Percentiles rank a stretch among this genome's conserved stretches.
These are phyloP conservation scores for Myioborus melanocephalus DNA, from an alignment of 2,797 vertebrate genomes.

Conservation along the genomic window DNA sequence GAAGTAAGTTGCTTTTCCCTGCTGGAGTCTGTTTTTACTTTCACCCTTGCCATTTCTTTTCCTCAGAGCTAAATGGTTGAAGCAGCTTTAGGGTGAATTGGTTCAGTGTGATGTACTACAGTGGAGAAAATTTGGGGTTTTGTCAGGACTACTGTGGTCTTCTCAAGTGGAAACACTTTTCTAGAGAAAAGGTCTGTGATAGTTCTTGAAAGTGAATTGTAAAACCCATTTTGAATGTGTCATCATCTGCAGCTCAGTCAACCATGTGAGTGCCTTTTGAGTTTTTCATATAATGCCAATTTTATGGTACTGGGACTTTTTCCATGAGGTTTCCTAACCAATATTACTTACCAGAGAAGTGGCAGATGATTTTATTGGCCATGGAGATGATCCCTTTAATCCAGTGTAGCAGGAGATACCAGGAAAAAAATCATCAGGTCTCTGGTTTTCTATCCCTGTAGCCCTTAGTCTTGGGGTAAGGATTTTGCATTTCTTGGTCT, in stretches of 20 bases:
- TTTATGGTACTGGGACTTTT: background rate
- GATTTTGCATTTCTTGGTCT: background rate
- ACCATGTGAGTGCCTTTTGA: conserved; percentile 46
- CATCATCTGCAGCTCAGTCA: background rate
- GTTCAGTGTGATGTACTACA: background rate
- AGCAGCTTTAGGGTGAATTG: background rate
- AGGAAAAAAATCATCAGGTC: background rate
- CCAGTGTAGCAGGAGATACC: background rate
- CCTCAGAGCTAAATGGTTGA: background rate
- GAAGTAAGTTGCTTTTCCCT: background rate
- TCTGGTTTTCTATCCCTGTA: background rate
- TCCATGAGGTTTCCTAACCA: background rate
- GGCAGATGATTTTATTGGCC: background rate
- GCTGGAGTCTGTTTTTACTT: background rate
- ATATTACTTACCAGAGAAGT: background rate
- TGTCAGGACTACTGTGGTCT: background rate
- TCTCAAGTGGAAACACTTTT: background rate
- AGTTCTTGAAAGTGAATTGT: background rate
- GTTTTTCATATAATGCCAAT: conserved; percentile 7
- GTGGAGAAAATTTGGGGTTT: background rate
- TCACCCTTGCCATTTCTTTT: background rate
- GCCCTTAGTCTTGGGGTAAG: background rate
- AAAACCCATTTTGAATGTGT: background rate
- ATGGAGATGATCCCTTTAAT: background rate
- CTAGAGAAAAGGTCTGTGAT: background rate